Evolutionary conservation across 2,113 vertebrate genomes (phyloP), one percentile per base, ranked within the genome.

Genomic region (Oceanodroma tethys): DNA sequence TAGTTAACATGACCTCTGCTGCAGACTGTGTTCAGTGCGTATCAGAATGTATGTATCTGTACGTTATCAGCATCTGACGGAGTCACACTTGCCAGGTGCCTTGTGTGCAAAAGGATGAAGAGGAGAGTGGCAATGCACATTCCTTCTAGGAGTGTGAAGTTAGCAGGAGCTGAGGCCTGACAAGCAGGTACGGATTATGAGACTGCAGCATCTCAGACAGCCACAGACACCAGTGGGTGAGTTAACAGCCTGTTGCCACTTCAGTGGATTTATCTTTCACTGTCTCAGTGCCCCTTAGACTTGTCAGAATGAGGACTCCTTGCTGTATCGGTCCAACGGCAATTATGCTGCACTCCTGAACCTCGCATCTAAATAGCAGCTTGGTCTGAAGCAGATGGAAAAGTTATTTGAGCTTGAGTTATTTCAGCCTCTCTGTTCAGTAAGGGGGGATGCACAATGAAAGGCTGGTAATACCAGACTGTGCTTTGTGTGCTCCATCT

Each of bases 101-200:
- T 76, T 22, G 36, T 59, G 11, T 45, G 74, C 16, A 20, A 50
- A 74, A 81, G 47, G 42, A n/a, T 21, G 38, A 42, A 40, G 66
- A 84, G 12, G 19, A 62, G 60, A 45, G 10, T 34, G n/a, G 60
- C 52, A 34, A 9, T 2, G 22, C 43, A 19, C 7, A 3, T 30
- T 32, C 50, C 60, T 50, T 74, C 48, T 43, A n/a, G 58, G 66
- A 56, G 21, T 1, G 16, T 42, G 36, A 75, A 47, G 26, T 16
- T 43, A 67, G 85, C 16, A 16, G 59, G 60, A 87, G 23, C 70
- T 32, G 32, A 17, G 42, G 78, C 65, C 73, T 59, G 52, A 34
- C 27, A 27, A 40, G 13, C 40, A 29, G 32, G 43, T 23, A 43
- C 0, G 0, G 25, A 11, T 74, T 63, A 19, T 29, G 26, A 62